Conservation (phyloP, 2,888 invertebrate genomes). For the Hyposoter didymator region DNA sequence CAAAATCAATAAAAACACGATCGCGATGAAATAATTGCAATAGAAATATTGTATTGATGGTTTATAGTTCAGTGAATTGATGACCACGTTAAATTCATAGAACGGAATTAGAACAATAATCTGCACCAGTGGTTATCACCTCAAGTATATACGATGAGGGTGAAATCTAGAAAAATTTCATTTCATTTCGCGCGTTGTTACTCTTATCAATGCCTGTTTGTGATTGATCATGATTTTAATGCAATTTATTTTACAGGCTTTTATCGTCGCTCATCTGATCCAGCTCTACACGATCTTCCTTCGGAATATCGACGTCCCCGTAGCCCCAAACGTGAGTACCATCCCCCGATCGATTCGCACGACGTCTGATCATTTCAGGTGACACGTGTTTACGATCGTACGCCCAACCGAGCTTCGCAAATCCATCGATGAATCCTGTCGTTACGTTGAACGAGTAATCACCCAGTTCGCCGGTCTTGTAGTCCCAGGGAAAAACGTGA, state of each 20-base stretch:
- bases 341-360: slow-evolving; percentile 87
- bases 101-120: not conserved
- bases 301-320: slow-evolving; percentile 86
- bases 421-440: slow-evolving; percentile 92
- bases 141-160: slow-evolving; percentile 45
- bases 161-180: slow-evolving; percentile 12
- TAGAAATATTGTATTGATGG: not conserved
- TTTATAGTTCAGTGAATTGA: slow-evolving; percentile 6
- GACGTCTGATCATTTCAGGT: slow-evolving; percentile 85
- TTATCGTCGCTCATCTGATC: slow-evolving; percentile 85
- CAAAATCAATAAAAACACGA: not conserved
- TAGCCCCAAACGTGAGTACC: slow-evolving; percentile 88
- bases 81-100: slow-evolving; percentile 33
- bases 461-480: slow-evolving; percentile 87
- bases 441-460: slow-evolving; percentile 89
- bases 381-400: slow-evolving; percentile 91
- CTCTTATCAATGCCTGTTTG: slow-evolving; percentile 8
- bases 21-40: not conserved
- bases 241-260: slow-evolving; percentile 57
- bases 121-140: slow-evolving; percentile 25
- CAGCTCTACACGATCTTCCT: slow-evolving; percentile 86
- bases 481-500: slow-evolving; percentile 89
- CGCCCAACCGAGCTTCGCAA: slow-evolving; percentile 92
- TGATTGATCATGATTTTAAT: not conserved
- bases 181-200: slow-evolving; percentile 10